These are phyloP conservation scores for Parnassius orleans DNA, from an alignment of 2,888 invertebrate genomes.

Conservation along the genomic window DNA sequence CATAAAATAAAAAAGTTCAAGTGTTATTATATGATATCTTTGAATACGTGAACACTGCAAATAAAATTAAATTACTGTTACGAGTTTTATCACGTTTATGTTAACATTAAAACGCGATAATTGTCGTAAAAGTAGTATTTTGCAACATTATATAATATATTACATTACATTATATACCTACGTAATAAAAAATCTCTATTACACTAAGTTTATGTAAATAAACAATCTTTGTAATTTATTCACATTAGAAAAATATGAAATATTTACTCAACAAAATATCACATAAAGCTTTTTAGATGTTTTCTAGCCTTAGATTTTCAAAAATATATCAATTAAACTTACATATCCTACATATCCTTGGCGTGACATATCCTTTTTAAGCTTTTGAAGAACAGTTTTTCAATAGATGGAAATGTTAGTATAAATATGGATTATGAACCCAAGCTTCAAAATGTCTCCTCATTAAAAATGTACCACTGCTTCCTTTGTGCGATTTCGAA, in stretches of 20 bases:
- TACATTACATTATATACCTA: too few relatives aligned
- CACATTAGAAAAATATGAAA: not conserved
- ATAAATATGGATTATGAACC: constrained; percentile 5
- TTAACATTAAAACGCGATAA: too few relatives aligned
- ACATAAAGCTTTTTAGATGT: constrained; percentile 6
- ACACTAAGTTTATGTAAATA: too few relatives aligned
- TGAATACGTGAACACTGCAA: not conserved
- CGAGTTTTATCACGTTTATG: too few relatives aligned
- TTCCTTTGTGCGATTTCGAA: constrained; percentile 20
- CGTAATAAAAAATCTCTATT: too few relatives aligned
- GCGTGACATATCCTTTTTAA: not conserved
- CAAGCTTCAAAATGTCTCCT: constrained; percentile 10
- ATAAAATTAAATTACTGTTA: not conserved
- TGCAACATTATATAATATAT: too few relatives aligned
- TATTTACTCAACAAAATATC: not conserved
- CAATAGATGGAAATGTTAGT: constrained; percentile 11
- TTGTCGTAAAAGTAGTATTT: too few relatives aligned
- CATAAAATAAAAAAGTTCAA: too few relatives aligned
- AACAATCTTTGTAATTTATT: not conserved
- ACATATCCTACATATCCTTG: too few relatives aligned
- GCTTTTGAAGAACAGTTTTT: constrained; percentile 11
- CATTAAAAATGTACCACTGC: not conserved
- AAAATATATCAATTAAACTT: not conserved
- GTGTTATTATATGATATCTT: too few relatives aligned
- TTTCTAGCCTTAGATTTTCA: constrained; percentile 13